Percentiles rank a stretch among this genome's conserved stretches.
Conservation (phyloP, 2,113 vertebrate species). For the Proterorhinus semilunaris region DNA sequence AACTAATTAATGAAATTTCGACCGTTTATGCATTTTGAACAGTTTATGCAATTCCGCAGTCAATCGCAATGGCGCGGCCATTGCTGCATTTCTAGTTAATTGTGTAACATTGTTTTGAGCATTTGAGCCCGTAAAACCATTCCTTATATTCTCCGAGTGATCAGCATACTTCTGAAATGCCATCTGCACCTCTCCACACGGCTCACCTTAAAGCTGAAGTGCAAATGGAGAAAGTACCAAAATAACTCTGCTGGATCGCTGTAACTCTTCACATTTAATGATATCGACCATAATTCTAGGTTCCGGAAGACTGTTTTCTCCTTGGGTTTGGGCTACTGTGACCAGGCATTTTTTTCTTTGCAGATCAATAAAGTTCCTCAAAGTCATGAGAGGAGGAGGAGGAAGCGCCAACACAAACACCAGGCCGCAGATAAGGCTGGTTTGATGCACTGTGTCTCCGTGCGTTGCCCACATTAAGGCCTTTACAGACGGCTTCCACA, state of each 20-base stretch:
- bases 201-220: background rate
- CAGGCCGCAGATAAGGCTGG: constrained; percentile 35
- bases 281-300: too few relatives aligned
- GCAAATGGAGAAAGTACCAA: background rate
- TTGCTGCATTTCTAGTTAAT: too few relatives aligned
- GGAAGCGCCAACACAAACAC: constrained; percentile 39
- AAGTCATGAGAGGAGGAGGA: constrained; percentile 1
- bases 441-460: constrained; percentile 42
- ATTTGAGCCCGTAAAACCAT: background rate
- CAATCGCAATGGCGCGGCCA: too few relatives aligned
- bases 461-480: constrained; percentile 60
- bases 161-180: background rate
- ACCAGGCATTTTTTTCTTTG: too few relatives aligned
- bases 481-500: constrained; percentile 39
- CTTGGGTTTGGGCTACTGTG: too few relatives aligned
- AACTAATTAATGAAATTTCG: too few relatives aligned
- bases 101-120: background rate
- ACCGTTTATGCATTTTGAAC: too few relatives aligned
- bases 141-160: background rate
- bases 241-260: too few relatives aligned
- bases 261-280: too few relatives aligned
- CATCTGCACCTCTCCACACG: background rate
- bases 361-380: too few relatives aligned
- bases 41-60: too few relatives aligned
- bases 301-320: too few relatives aligned